phyloP scores from a whole-genome alignment of 2,113 vertebrate species.

The Anguilla rostrata region DNA sequence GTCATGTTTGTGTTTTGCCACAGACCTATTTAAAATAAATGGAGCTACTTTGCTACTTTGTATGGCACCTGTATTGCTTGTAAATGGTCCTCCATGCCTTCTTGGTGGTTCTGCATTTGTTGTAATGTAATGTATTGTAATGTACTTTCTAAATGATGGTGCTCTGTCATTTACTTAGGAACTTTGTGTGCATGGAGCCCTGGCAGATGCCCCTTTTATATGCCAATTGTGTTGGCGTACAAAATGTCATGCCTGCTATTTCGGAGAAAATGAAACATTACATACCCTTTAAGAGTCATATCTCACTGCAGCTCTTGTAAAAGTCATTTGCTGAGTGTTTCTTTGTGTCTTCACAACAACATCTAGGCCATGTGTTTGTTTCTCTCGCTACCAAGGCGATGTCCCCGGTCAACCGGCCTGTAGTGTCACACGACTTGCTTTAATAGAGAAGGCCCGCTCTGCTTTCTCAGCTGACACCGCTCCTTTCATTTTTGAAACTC shows the following conservation, averaged over 20 bases:
- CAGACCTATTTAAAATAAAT: neutral
- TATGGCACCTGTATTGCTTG: too few relatives aligned
- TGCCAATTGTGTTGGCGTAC: neutral
- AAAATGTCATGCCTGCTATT: too few relatives aligned
- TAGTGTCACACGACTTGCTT: neutral
- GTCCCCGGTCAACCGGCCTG: neutral
- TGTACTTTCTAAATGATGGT: neutral
- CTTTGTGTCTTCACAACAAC: neutral
- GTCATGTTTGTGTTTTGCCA: neutral
- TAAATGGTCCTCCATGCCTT: too few relatives aligned
- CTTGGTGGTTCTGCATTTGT: too few relatives aligned
- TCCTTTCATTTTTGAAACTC: neutral
- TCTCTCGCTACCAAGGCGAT: neutral
- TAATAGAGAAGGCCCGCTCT: neutral
- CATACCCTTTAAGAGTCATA: neutral
- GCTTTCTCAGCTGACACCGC: neutral
- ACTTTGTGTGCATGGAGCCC: too few relatives aligned
- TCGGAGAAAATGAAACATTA: neutral
- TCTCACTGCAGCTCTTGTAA: neutral
- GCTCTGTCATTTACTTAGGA: neutral
- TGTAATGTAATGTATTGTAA: too few relatives aligned
- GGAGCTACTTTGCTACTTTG: too few relatives aligned
- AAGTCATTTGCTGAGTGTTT: neutral
- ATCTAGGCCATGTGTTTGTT: neutral
- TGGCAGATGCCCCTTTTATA: too few relatives aligned